Base-by-base conservation (phyloP, 35 echinoderm and acorn worm genomes). In the Ophiothrix spiculata region DNA sequence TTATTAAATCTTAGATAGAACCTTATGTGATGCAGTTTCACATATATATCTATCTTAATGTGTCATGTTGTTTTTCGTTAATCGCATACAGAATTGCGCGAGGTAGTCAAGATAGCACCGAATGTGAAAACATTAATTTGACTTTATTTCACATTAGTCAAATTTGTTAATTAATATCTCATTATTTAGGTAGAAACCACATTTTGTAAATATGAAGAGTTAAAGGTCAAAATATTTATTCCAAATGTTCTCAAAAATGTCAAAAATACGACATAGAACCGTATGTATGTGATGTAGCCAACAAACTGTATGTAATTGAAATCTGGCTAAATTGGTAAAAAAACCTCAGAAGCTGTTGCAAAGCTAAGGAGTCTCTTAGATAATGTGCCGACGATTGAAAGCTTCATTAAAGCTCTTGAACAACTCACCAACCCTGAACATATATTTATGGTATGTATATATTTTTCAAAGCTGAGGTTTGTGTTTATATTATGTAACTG, bases 381-480 rank as follows among this genome's bases (percentile, higher is more conserved):
- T 31, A 73, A 82, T 1, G 56, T 97, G 1, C 91, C 95, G 0
- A 74, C 89, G 28, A 60, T 93, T 4, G 91, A 97, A 10, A 56
- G 77, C 36, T 91, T 97, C 42, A 93, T 86, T 1, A 37, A 14
- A 45, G 95, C 95, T 49, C 80, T 97, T 21, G 88, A 97, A 45
- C 92, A 93, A 76, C 91, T 97, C 21, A 97, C 54, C 36, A 89
- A 93, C 32, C 95, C 95, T 64, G 95, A 89, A 63, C 77, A 85
- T 64, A 38, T 93, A 39, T 97, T 91, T 49, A 97, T 91, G 90
- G 95, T 97, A 1, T 12, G 60, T 69, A 69, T 69, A 28, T 15
- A 63, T 15, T 63, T 14, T 14, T 63, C 14, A 14, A 63, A 63
- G 56, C 56, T 14, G 28, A 63, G 28, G 15, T 77, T 0, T 77